Conservation (phyloP, 1,140 invertebrate species). For the Drosophila sp. region DNA sequence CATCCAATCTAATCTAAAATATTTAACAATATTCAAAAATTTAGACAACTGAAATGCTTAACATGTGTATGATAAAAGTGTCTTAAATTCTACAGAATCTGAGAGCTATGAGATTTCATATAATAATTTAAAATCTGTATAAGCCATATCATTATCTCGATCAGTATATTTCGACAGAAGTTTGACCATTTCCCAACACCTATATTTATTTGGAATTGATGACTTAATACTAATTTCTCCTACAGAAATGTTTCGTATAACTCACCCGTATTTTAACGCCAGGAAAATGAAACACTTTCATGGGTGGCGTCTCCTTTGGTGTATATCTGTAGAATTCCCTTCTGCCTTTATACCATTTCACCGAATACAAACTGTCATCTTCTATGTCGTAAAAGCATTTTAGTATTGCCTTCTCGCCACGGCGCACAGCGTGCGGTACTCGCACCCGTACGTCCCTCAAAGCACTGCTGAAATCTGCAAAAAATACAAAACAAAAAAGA, state of each 20-base stretch:
- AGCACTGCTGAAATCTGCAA: slow-evolving; percentile 58
- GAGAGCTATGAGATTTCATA: no score
- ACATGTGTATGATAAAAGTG: no score
- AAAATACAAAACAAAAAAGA: slow-evolving; percentile 28
- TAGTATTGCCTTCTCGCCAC: slow-evolving; percentile 86
- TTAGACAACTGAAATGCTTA: no score
- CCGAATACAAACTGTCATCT: slow-evolving; percentile 89
- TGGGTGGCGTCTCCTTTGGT: slow-evolving; percentile 88
- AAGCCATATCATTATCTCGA: no score
- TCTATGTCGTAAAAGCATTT: slow-evolving; percentile 91
- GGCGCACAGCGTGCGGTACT: slow-evolving; percentile 87
- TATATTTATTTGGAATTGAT: no score
- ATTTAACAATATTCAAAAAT: no score
- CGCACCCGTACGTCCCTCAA: slow-evolving; percentile 87
- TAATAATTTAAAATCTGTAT: no score
- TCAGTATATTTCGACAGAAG: no score
- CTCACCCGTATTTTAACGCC: slow-evolving; percentile 91
- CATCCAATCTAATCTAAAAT: no score
- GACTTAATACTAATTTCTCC: no score
- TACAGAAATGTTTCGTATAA: slow-evolving; percentile 6
- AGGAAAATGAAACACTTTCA: slow-evolving; percentile 89
- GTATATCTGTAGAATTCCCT: slow-evolving; percentile 91
- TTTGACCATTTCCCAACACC: no score
- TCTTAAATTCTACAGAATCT: no score
- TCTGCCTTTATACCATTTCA: slow-evolving; percentile 93